Base-by-base conservation (phyloP, 2,888 invertebrate species). In the Patella ulyssiponensis region DNA sequence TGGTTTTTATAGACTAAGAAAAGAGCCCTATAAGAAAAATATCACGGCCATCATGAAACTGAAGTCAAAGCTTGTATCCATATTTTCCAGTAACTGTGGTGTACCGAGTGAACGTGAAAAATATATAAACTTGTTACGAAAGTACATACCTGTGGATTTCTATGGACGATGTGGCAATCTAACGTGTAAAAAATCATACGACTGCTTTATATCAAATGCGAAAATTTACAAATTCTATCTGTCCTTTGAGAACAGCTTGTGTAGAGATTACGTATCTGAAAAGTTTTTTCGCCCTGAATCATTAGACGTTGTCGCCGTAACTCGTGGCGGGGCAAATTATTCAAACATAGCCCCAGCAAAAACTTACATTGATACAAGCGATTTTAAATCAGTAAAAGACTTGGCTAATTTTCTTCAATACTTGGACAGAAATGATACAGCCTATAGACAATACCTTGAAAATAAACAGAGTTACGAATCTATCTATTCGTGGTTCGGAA, bases 201-300 rank as follows among this genome's bases (percentile, higher is more conserved):
- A 12, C 5, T 27, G 52, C 14, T 77, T 77, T 54, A 58, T 73
- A 14, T 27, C 74, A 14, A 64, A 69, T 17, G 58, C 75, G 9
- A 74, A 77, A 33, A 56, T 56, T 12, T 78, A 80, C 64, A 73
- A 79, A 64, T 82, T 81, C 58, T 82, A 82, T 69, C 54, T 81
- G 69, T 64, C 81, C 1, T 82, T 81, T 74, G 82, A 82, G 56
- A 82, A 79, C 73, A 71, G 75, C 14, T 27, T 82, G 3, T 81
- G 81, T 74, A 54, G 54, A 56, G 79, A 79, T 56, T 81, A 82
- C 64, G 75, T 82, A 14, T 78, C 82, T 17, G 81, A 82, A 53
- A 80, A 82, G 52, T 79, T 77, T 71, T 80, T 76, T 71, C 11
- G 51, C 44, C 44, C 44, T 44, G 53, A 74, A 11, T 27, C 51